Evolutionary conservation across 2,113 vertebrate species (phyloP), one percentile per base, ranked within the genome.

Genomic region (Spermophilus dauricus): DNA sequence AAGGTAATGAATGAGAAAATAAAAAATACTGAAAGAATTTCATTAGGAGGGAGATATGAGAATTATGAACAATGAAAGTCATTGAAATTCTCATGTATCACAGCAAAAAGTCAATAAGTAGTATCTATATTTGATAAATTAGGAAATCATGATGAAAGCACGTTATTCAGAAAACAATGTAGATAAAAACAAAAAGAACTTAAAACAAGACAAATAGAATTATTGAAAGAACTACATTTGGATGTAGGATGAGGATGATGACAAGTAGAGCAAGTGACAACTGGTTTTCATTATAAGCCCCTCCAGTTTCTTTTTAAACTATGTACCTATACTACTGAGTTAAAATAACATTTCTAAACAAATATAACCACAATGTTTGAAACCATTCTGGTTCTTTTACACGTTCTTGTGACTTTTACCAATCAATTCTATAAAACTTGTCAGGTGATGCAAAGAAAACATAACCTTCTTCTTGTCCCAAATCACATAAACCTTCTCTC

Each of bases 311-410:
- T 72, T 84, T 81, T 69, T 85, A 39, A 9, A 78, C 13, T 20
- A 51, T 2, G 30, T 90, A 37, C 4, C 48, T 45, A 22, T 58
- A 76, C 39, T 76, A 45, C 28, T 70, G 13, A 80, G 39, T 80
- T 93, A 86, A 89, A 75, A 72, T 89, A 76, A 85, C 85, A 78
- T 61, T 82, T 61, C 75, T 72, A 76, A 86, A 76, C 20, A 88
- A 93, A 86, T 48, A 73, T 56, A 80, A 51, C 53, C 45, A 80
- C n/a, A 78, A 34, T 51, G 76, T 81, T 61, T 58, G 39, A 39
- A n/a, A 75, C 32, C 89, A 30, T 72, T 81, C 22, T 16, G 26
- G 28, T 34, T 48, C 42, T 5, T 82, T 86, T 51, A 9, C 28
- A 32, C 9, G 9, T 81, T 75, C 51, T 9, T 58, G 69, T 86